phyloP scores from a whole-genome alignment of 2,797 vertebrate genomes.

The Pangasius larnaudii region DNA sequence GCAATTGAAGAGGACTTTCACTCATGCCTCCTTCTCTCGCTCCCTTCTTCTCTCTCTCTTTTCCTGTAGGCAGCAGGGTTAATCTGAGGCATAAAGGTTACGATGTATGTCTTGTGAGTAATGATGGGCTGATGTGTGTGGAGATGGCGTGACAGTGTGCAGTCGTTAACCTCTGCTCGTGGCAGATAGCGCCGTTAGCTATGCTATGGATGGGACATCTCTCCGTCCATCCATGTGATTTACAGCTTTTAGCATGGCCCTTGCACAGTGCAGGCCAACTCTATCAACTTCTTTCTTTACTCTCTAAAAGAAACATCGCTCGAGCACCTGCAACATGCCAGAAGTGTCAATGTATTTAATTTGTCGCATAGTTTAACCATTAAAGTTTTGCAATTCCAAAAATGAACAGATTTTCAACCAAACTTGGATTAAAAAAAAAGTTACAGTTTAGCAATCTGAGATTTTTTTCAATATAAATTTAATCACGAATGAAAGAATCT shows the following conservation, averaged over 20 bases:
- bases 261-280: background rate
- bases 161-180: conserved; percentile 73
- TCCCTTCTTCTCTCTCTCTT: conserved; percentile 3
- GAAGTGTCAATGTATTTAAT: background rate
- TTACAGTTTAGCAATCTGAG: background rate
- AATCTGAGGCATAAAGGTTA: conserved; percentile 88
- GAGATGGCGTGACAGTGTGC: conserved; percentile 75
- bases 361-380: background rate
- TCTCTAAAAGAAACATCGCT: background rate
- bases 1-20: conserved; percentile 56
- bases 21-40: conserved; percentile 8
- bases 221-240: conserved; percentile 39
- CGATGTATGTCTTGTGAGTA: conserved; percentile 85
- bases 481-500: background rate
- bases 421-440: background rate
- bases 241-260: conserved; percentile 24
- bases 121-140: conserved; percentile 80
- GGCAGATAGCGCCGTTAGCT: conserved; percentile 28
- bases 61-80: conserved; percentile 73
- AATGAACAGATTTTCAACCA: background rate
- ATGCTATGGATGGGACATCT: conserved; percentile 30
- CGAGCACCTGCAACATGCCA: conserved; percentile 22
- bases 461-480: background rate
- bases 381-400: background rate
- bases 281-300: background rate